Conservation (phyloP, 2,797 vertebrate genomes). For the Anas georgica region DNA sequence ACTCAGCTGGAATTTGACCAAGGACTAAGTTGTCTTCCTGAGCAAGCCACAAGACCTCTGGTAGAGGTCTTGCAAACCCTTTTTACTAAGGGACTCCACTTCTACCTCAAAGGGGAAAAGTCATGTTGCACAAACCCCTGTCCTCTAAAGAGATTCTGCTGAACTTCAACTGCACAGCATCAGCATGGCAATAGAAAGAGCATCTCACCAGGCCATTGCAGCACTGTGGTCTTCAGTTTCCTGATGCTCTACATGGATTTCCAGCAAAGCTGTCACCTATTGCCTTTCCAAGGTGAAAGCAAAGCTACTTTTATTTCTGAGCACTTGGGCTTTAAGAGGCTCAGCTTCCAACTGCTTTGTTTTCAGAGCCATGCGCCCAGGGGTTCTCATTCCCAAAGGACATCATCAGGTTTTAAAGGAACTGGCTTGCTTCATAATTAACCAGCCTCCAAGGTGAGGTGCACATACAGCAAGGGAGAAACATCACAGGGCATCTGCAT, state of each 20-base stretch:
- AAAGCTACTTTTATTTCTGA: background rate
- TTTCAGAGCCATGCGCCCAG: background rate
- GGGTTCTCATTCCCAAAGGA: background rate
- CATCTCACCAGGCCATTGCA: background rate
- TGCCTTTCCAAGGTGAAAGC: background rate
- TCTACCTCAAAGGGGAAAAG: background rate
- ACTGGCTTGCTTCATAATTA: background rate
- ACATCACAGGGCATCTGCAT: rapidly evolving
- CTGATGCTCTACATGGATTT: background rate
- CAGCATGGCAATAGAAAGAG: rapidly evolving
- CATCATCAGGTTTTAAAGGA: background rate
- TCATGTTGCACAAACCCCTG: rapidly evolving
- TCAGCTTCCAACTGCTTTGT: background rate
- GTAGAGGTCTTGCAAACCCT: background rate
- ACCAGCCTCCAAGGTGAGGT: background rate
- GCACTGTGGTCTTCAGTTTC: background rate
- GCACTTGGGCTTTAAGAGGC: background rate
- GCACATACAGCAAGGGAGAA: rapidly evolving
- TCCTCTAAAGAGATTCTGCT: background rate
- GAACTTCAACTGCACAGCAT: background rate
- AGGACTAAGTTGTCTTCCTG: background rate
- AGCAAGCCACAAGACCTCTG: background rate
- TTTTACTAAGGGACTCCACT: background rate
- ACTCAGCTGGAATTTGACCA: background rate
- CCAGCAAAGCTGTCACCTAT: background rate